Evolutionary conservation across 2,888 invertebrate genomes (phyloP), one percentile per base, ranked within the genome.

Genomic region (Dryobotodes eremita): DNA sequence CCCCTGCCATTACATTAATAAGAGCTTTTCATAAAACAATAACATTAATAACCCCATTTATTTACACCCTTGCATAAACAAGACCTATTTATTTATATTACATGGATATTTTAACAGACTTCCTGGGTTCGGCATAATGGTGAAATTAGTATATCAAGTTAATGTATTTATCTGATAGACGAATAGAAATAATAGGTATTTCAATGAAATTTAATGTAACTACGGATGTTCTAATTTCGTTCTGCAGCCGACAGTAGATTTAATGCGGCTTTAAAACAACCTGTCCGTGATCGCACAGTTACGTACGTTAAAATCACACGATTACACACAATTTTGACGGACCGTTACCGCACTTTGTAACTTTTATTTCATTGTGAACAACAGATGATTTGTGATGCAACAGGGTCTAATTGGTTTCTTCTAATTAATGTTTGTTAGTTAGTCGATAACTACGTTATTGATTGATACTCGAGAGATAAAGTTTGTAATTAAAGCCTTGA

Each of bases 211-310:
- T 5, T 73, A n/a, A 65, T n/a, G 8, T 73, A n/a, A 73, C 55
- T 31, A 46, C 57, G 31, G 31, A 65, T 82, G 74, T 31, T 46
- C 82, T 82, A 65, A 73, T 82, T 74, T n/a, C 31, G 23, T 48
- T 13, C 64, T 79, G 82, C 50, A 82, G n/a, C 64, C 15, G 64
- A 75, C 82, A 59, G 31, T 23, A n/a, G 3, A 64, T 82, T 64
- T 64, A 50, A 46, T 55, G 78, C 46, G 26, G 64, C 55, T 57
- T 64, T 26, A 42, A 50, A 82, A 74, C 5, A 65, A 42, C 23
- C 10, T 42, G 48, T 57, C 13, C 42, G 26, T n/a, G n/a, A 50
- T 13, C 20, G 48, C 13, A 69, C n/a, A 8, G n/a, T 31, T 26
- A n/a, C 48, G 11, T 70, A 42, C 53, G 31, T n/a, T 48, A 36